Base-by-base conservation (phyloP, 2,888 invertebrate species). In the Erynnis tages region DNA sequence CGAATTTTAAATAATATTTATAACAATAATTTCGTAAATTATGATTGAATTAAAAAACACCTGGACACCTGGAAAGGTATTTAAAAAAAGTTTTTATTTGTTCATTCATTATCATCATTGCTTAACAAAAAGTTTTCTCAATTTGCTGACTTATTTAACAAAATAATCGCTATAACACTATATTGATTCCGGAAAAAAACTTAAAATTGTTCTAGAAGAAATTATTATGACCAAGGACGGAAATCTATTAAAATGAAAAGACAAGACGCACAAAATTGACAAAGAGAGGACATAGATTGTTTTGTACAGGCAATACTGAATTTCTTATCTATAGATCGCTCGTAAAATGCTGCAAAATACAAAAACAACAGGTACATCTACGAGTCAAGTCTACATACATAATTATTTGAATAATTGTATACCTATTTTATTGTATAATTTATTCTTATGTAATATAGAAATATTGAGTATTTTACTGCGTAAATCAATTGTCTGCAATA, bases 391-490 rank as follows among this genome's bases (percentile, higher is more conserved):
- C 34, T 52, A 57, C 58, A 52, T 29, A 54, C 49, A 59, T 27
- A 14, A 46, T 35, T 46, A 52, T 49, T 52, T 54, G 34, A 25
- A 61, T 59, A 64, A 58, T 61, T 54, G 53, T 60, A 54, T 37
- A n/a, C n/a, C n/a, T n/a, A n/a, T 53, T 54, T 53, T 47, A 50
- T 34, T n/a, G 34, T 25, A 37, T 41, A 23, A 29, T 35, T 10
- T 30, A 43, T 44, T 30, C 11, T 14, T 14, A 2, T 14, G 13
- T 30, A 32, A 13, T 11, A 46, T 40, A 56, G 38, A 57, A 55
- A 60, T 52, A 50, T 43, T 56, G 62, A 63, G 62, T 63, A 61
- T 59, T 60, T 54, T 55, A 55, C 53, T 54, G 44, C 52, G 49
- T 55, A 54, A 54, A 55, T 44, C 54, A 50, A 54, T 48, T 44